Percentiles rank a stretch among this genome's conserved stretches.
These are phyloP conservation scores for Catharus minimus DNA, from an alignment of 2,113 vertebrate species.

Conservation along the genomic window DNA sequence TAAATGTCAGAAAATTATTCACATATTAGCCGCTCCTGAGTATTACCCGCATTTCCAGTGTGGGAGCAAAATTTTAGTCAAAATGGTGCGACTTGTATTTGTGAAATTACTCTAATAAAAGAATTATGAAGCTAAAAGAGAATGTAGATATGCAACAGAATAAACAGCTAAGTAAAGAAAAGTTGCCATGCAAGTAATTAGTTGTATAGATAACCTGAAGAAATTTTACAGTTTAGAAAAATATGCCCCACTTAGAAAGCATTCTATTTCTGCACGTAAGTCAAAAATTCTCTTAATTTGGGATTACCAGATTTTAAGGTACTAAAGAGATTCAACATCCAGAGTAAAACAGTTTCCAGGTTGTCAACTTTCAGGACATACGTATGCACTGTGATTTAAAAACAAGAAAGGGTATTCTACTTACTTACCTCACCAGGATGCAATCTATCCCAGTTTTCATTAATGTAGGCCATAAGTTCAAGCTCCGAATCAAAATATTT, in stretches of 20 bases:
- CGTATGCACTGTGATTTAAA: neutral
- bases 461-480: conserved; percentile 95
- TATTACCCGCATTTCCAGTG: too few relatives aligned
- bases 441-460: conserved; percentile 95
- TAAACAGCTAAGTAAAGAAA: neutral
- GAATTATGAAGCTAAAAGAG: neutral
- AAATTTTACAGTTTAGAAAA: neutral
- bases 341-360: neutral
- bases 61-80: too few relatives aligned
- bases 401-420: neutral
- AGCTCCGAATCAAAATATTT: conserved; percentile 98
- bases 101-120: neutral
- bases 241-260: neutral
- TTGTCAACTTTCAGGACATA: neutral
- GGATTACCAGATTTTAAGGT: neutral
- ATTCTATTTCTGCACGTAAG: neutral
- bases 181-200: neutral
- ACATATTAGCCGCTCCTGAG: too few relatives aligned
- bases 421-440: conserved; percentile 90
- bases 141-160: neutral
- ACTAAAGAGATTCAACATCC: neutral
- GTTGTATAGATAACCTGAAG: neutral
- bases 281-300: neutral
- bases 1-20: too few relatives aligned
- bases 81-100: too few relatives aligned